Conservation (phyloP, 2,113 vertebrate genomes). For the Fulica atra region DNA sequence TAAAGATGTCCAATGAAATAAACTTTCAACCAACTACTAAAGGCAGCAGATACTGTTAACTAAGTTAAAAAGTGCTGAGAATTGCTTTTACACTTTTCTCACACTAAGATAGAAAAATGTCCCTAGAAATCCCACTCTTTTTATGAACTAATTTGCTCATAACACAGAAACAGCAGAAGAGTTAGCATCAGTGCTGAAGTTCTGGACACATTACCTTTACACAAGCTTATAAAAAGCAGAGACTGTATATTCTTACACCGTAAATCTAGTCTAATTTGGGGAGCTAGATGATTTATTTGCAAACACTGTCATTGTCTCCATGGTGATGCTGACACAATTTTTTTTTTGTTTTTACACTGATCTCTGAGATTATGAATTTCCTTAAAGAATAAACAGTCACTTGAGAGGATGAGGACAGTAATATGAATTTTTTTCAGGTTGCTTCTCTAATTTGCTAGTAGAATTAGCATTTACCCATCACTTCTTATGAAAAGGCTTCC, state of each 20-base stretch:
- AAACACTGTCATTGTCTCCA: neutral
- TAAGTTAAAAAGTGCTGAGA: neutral
- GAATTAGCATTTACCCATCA: neutral
- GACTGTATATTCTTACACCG: neutral
- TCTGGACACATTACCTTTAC: neutral
- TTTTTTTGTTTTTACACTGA: neutral
- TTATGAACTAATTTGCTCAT: neutral
- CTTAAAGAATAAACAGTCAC: neutral
- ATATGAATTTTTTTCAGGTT: neutral
- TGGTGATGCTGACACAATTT: neutral
- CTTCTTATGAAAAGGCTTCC: neutral
- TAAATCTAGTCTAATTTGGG: neutral
- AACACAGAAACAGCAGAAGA: neutral
- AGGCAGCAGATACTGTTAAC: neutral
- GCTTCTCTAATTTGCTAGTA: neutral
- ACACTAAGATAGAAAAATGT: neutral
- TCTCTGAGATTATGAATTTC: neutral
- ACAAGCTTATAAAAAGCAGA: neutral
- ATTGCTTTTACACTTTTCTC: neutral
- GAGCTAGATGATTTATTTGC: slow-evolving; percentile 21
- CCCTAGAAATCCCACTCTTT: neutral
- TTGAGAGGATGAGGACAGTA: neutral
- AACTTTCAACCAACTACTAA: neutral
- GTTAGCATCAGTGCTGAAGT: neutral
- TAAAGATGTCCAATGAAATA: neutral